Base-by-base conservation (phyloP, 2,113 vertebrate genomes). In the Varanus komodoensis region DNA sequence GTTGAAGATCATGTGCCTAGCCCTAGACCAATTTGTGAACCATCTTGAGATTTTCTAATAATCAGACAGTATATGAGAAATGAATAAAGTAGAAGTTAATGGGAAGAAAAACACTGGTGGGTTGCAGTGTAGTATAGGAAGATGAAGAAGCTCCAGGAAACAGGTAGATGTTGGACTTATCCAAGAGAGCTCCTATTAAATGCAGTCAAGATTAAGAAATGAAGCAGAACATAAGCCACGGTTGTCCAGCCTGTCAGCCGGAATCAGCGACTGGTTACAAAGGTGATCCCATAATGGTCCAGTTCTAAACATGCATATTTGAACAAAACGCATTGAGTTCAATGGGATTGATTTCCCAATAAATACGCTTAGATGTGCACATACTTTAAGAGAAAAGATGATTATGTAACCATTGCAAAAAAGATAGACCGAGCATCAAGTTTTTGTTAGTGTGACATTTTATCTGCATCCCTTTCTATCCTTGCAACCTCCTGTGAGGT, bases 21-120 rank as follows among this genome's bases (percentile, higher is more conserved):
- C 38, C 38, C 38, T 44, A 44, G 38, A 44, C 38, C 38, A 44
- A 44, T 44, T 44, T 44, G 38, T 44, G 38, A 44, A 44, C 38
- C 38, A 44, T 44, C 38, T 44, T 44, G 38, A 44, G 38, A 44
- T 44, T 44, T 44, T 3, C 38, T 44, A 44, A 44, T 44, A 44
- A 44, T 44, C 38, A 44, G 38, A 44, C 38, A 44, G 38, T 44
- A 44, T 44, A 44, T 44, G 3, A 44, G 38, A 44, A 44, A 44
- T 44, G 38, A 44, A 44, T 34, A 50, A 68, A 80, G 73, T 8
- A 74, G 50, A 57, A 89, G 91, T 79, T 91, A 89, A 80, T 86
- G 67, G 44, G 50, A 50, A 12, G 68, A 29, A 9, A 38, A 75
- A 67, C 8, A 23, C 27, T 89, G 27, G 81, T 75, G 12, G 11